Base-by-base conservation (phyloP, 2,797 vertebrate genomes). In the Nothura maculosa region DNA sequence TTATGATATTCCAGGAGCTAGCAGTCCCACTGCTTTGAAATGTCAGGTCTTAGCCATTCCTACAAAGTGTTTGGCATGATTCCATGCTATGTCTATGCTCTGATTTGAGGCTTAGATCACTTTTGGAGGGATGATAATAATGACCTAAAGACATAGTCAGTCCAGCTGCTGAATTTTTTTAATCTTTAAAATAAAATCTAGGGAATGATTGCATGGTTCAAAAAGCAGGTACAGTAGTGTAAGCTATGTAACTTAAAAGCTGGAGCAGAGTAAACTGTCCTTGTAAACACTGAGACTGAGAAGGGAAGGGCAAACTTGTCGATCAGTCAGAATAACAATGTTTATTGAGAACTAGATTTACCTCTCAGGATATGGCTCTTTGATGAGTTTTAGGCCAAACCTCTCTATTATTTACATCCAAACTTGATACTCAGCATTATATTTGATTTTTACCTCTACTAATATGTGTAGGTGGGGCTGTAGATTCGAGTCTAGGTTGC, bases 181-280 rank as follows among this genome's bases (percentile, higher is more conserved):
- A 67, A 43, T 77, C 48, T 36, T 68, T 57, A 54, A 96, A 78
- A 27, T 42, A 68, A 88, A 47, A 67, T 4, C 2, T 64, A 50
- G 13, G 32, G 22, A 50, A 50, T 0, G 0, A 34, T 12, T 73
- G 42, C 8, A 18, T 0, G 1, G 18, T 20, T 6, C 4, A 60
- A 48, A 62, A 80, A 28, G 47, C 22, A 90, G 2, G 2, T 62
- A 13, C 40, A 74, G 14, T 20, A 63, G 36, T 15, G 36, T 77
- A 63, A 77, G 1, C 12, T 24, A 6, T 27, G 14, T 43, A 64
- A 58, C 4, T 10, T 9, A 47, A 87, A 89, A 74, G 6, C 19
- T 68, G 66, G 28, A 63, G 19, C 15, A 27, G 21, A 80, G 63
- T 24, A 24, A 24, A 17, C 27, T 69, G 18, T 52, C 16, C 32